Percentiles rank a stretch among this genome's conserved stretches.
These are phyloP conservation scores for Babyrousa celebensis DNA, from an alignment of 2,797 vertebrate species.

Conservation along the genomic window DNA sequence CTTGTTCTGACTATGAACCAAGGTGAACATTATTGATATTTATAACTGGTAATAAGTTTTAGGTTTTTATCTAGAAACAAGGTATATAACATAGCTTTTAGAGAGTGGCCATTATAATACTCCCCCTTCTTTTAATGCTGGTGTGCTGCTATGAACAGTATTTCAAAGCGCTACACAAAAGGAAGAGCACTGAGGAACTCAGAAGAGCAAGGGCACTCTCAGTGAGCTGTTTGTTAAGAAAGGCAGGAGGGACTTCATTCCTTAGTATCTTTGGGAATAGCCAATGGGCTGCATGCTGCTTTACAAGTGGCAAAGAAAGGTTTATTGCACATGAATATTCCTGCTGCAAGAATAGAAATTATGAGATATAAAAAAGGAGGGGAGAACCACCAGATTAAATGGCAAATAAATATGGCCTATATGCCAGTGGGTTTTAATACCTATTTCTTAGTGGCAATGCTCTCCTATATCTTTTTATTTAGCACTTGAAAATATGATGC, in stretches of 20 bases:
- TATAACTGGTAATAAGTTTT: neutral
- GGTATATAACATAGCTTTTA: neutral
- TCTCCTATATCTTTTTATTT: neutral
- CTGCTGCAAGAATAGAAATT: slow-evolving; percentile 12
- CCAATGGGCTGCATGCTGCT: neutral
- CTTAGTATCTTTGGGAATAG: neutral
- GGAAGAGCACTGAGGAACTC: neutral
- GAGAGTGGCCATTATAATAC: neutral
- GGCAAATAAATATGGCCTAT: neutral
- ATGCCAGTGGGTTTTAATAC: too few relatives aligned
- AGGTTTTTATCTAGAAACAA: neutral
- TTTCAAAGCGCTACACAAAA: neutral
- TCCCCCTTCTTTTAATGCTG: too few relatives aligned
- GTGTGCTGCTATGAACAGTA: too few relatives aligned
- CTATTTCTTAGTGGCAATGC: neutral
- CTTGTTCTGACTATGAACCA: neutral
- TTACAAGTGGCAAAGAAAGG: neutral
- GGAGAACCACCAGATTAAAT: slow-evolving; percentile 9
- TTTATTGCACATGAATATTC: neutral
- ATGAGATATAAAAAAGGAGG: neutral
- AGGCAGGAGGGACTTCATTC: neutral
- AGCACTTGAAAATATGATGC: neutral
- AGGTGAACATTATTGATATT: neutral
- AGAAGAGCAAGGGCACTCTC: neutral
- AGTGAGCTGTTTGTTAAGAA: neutral